phyloP scores from a whole-genome alignment of 2,797 vertebrate species.

The Clarias pachynema region DNA sequence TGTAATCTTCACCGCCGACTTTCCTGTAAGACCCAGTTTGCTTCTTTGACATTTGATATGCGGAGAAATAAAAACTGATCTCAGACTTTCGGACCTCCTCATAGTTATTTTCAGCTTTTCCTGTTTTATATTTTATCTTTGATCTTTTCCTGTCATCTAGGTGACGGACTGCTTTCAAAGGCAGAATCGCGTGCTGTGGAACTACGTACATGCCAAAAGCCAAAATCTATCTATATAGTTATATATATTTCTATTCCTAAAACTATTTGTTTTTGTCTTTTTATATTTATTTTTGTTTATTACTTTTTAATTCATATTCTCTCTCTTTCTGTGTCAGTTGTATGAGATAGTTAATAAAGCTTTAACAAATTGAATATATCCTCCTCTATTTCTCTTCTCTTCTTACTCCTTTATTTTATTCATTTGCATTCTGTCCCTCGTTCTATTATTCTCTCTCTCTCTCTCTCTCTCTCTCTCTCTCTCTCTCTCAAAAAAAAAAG shows the following conservation, averaged over 20 bases:
- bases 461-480: neutral
- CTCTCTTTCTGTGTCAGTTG: neutral
- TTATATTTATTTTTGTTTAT: too few relatives aligned
- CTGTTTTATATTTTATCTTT: neutral
- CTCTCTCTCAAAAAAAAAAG: neutral
- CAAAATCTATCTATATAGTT: conserved; percentile 20
- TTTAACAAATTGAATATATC: neutral
- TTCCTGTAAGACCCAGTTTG: neutral
- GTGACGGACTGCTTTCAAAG: conserved; percentile 47
- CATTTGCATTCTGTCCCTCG: neutral
- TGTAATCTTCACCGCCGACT: neutral
- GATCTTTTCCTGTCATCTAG: conserved; percentile 25
- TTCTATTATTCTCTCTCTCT: neutral
- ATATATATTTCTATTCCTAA: neutral
- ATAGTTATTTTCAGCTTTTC: neutral
- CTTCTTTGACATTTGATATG: conserved; percentile 1
- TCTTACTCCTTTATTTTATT: neutral
- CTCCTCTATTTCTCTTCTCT: neutral
- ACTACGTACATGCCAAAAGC: too few relatives aligned
- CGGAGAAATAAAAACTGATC: neutral
- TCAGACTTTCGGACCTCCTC: neutral
- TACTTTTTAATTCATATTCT: neutral
- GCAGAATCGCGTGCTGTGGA: conserved; percentile 48
- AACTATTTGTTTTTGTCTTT: too few relatives aligned
- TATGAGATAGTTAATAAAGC: neutral